Conservation (phyloP, 2,888 invertebrate genomes). For the Dermolepida albohirtum region DNA sequence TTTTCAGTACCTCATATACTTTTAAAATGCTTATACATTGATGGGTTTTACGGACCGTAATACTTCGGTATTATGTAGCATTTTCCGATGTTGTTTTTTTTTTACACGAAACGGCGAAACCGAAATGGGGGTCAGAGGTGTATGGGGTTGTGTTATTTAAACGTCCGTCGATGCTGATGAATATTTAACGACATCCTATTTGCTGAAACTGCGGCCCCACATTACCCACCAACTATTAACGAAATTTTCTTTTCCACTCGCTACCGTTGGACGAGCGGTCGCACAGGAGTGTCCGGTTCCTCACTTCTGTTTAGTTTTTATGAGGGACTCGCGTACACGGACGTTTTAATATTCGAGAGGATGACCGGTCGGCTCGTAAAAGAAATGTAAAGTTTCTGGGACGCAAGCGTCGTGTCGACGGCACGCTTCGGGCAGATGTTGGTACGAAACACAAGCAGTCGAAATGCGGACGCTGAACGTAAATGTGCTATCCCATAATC, state of each 20-base stretch:
- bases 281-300: not conserved
- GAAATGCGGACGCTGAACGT: conserved; percentile 33
- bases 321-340: not conserved
- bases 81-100: conserved; percentile 9
- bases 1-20: conserved; percentile 15
- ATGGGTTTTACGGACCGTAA: conserved; percentile 19
- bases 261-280: too few species aligned
- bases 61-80: conserved; percentile 26
- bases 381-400: conserved; percentile 30
- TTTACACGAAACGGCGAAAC: conserved; percentile 15
- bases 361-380: conserved; percentile 25
- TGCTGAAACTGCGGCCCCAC: conserved; percentile 27
- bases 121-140: conserved; percentile 20
- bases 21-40: conserved; percentile 12
- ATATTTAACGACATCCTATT: conserved; percentile 36
- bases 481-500: conserved; percentile 30
- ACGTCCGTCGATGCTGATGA: conserved; percentile 35
- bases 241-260: conserved; percentile 25
- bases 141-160: conserved; percentile 30
- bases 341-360: conserved; percentile 32
- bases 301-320: conserved; percentile 23
- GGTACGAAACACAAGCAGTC: conserved; percentile 15
- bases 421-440: conserved; percentile 24
- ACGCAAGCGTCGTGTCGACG: conserved; percentile 31
- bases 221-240: conserved; percentile 33